phyloP scores from a whole-genome alignment of 2,888 invertebrate species.

The Desoria tigrina region DNA sequence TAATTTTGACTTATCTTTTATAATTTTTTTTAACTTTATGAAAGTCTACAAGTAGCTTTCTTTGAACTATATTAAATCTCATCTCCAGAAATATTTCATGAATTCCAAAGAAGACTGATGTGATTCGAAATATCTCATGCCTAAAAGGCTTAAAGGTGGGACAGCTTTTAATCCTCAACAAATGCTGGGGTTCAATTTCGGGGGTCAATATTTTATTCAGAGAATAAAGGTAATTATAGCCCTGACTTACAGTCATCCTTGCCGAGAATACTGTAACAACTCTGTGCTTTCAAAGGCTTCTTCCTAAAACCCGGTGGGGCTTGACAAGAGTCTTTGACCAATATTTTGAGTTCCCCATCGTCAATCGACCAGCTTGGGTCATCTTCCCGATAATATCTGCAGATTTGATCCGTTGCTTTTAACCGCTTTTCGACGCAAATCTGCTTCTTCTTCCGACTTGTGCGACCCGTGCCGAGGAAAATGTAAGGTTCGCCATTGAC shows the following conservation, averaged over 20 bases:
- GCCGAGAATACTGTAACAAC: conserved; percentile 26
- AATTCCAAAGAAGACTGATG: no score
- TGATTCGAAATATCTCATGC: no score
- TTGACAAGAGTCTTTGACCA: conserved; percentile 17
- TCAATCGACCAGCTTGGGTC: conserved; percentile 11
- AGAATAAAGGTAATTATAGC: no score
- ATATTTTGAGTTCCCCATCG: conserved; percentile 11
- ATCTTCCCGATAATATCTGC: conserved; percentile 29
- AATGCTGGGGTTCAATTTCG: no score
- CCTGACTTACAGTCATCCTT: conserved; percentile 25
- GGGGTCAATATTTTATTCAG: no score
- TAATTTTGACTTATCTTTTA: no score
- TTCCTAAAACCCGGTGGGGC: not conserved
- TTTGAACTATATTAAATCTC: no score
- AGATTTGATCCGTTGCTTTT: conserved; percentile 18
- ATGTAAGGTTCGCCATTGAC: conserved; percentile 30
- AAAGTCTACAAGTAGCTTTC: no score
- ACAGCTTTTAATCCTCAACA: no score
- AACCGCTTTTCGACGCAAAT: conserved; percentile 26
- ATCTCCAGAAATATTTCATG: no score
- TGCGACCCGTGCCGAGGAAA: not conserved
- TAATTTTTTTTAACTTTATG: no score
- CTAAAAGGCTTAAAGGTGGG: no score
- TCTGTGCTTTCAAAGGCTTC: conserved; percentile 8
- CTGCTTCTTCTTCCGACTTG: conserved; percentile 16